Conservation (phyloP, 2,113 vertebrate species). For the Hiodon alosoides region DNA sequence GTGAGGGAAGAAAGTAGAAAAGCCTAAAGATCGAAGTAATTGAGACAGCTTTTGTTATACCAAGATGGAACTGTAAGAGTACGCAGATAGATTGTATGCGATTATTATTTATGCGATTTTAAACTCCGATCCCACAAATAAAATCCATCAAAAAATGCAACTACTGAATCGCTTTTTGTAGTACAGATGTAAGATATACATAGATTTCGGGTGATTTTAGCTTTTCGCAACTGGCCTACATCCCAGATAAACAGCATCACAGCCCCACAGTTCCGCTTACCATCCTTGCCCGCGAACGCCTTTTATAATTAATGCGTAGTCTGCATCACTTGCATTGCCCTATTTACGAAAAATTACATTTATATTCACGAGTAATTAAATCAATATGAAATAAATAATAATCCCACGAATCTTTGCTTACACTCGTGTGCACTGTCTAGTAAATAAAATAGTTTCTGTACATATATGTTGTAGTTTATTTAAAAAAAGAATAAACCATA, state of each 20-base stretch:
- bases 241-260: not conserved
- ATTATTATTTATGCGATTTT: conserved; percentile 22
- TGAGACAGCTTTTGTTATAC: conserved; percentile 41
- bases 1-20: conserved; percentile 42
- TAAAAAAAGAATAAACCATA: too few relatives aligned
- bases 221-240: too few relatives aligned
- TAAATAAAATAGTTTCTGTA: not conserved
- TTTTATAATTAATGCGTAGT: conserved; percentile 20
- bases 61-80: conserved; percentile 28
- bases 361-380: not conserved
- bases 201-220: not conserved
- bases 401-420: not conserved
- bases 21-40: conserved; percentile 36
- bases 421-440: not conserved
- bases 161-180: not conserved
- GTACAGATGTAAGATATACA: not conserved
- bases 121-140: conserved; percentile 18
- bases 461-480: not conserved
- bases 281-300: not conserved
- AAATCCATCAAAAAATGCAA: conserved; percentile 2
- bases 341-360: conserved; percentile 1
- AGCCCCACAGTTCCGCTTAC: not conserved
- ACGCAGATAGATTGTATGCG: conserved; percentile 13
- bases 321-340: not conserved
- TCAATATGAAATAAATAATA: not conserved